phyloP scores from a whole-genome alignment of 2,888 invertebrate species.

The Philaethria dido region DNA sequence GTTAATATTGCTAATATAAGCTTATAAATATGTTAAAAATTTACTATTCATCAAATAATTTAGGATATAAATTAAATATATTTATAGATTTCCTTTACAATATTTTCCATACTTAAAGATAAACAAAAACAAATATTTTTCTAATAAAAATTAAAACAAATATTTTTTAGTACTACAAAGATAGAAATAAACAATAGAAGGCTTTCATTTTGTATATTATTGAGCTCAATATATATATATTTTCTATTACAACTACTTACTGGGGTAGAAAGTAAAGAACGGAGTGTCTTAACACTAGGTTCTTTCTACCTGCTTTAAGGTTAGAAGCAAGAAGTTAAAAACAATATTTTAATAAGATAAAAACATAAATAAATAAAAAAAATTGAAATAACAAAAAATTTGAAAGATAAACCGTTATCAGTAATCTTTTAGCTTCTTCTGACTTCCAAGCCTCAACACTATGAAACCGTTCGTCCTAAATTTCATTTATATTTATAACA shows the following conservation, averaged over 20 bases:
- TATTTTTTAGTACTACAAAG: neutral
- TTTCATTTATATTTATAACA: neutral
- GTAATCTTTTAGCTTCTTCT: slow-evolving; percentile 10
- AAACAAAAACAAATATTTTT: neutral
- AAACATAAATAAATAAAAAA: neutral
- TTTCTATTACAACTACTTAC: neutral
- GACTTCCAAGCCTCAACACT: slow-evolving; percentile 13
- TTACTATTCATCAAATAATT: neutral
- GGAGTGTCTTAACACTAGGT: too few relatives aligned
- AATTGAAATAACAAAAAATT: neutral
- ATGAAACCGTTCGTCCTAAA: slow-evolving; percentile 25
- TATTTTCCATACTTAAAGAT: neutral
- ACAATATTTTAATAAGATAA: neutral
- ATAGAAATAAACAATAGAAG: slow-evolving; percentile 11
- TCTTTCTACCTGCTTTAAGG: too few relatives aligned
- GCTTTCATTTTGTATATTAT: neutral
- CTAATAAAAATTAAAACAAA: neutral
- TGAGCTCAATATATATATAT: neutral
- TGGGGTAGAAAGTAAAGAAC: too few relatives aligned
- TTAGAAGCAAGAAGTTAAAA: too few relatives aligned
- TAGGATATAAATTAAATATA: neutral
- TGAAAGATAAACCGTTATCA: slow-evolving; percentile 31
- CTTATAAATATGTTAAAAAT: slow-evolving; percentile 9
- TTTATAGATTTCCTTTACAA: neutral
- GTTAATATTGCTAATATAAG: neutral